Evolutionary conservation across 2,888 invertebrate species (phyloP).

Genomic region (Zeuzera pyrina): DNA sequence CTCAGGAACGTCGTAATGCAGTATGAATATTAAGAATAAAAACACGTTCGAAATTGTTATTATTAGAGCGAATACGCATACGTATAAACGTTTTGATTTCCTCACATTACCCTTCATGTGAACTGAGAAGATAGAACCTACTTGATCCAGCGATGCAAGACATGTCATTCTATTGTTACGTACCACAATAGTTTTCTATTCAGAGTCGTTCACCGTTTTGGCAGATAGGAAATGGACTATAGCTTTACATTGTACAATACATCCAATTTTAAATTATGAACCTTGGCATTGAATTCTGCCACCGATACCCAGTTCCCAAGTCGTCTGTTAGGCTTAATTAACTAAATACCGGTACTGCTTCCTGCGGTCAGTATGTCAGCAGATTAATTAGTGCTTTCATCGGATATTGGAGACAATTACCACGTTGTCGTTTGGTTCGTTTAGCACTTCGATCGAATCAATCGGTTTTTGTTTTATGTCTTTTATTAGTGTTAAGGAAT

Average conservation of each 20-base stretch:
- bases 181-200: slow-evolving; percentile 35
- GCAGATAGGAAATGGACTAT: background rate
- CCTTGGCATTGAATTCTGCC: slow-evolving; percentile 39
- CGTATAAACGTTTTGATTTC: slow-evolving; percentile 33
- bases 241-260: slow-evolving; percentile 18
- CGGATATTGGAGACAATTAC: slow-evolving; percentile 5
- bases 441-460: slow-evolving; percentile 1
- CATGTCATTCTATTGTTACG: slow-evolving; percentile 56
- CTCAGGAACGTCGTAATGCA: no score
- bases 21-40: no score
- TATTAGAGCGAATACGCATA: slow-evolving; percentile 22
- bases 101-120: slow-evolving; percentile 28
- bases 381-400: slow-evolving; percentile 24
- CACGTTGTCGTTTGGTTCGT: background rate
- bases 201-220: background rate
- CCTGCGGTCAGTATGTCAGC: slow-evolving; percentile 11
- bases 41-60: slow-evolving; percentile 29
- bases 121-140: slow-evolving; percentile 27
- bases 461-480: no score
- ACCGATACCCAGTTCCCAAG: slow-evolving; percentile 21
- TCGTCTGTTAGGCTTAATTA: slow-evolving; percentile 10
- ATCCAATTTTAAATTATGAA: slow-evolving; percentile 19
- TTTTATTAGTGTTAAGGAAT: no score
- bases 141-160: slow-evolving; percentile 25
- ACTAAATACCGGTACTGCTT: slow-evolving; percentile 13